Evolutionary conservation across 2,797 vertebrate species (phyloP), one percentile per base, ranked within the genome.

Genomic region (Hylomyscus alleni): DNA sequence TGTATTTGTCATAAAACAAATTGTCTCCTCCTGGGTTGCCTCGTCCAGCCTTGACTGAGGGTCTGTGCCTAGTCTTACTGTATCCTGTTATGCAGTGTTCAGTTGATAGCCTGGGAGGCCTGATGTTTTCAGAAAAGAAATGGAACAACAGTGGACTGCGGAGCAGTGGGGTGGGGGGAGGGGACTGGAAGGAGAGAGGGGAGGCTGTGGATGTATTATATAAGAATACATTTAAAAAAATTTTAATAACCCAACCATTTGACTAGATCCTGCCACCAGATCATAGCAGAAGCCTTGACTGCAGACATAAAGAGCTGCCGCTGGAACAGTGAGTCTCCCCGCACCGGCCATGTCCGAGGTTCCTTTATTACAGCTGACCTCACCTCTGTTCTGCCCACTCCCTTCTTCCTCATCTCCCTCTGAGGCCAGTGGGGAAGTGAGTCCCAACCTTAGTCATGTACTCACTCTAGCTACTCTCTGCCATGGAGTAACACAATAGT

Each of bases 1-100:
- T 80, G 58, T 62, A 6, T 73, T 72, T 92, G 20, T 77, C 90
- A 50, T 89, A 60, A 60, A 93, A 91, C 50, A 82, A 81, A 58
- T 58, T 58, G 24, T 54, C 54, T 81, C 80, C 80, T 82, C 40
- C 54, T 82, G 22, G 78, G 54, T 15, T 58, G 80, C n/a, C n/a
- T 15, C 17, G 20, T n/a, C 19, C 50, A 34, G 34, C 78, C 78
- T 54, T 29, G 31, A 54, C n/a, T 54, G 50, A 80, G 31, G 52
- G 78, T 9, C 58, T 81, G 52, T 37, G 34, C 52, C 52, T n/a
- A 54, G 77, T 44, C 73, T 76, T 47, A 44, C 6, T 47, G 37
- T 24, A 76, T 76, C 73, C 14, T 77, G 75, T 82, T 58, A 82
- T 9, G n/a, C 3, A 15, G 14, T 40, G 13, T 37, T 82, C 19